A percentile compares a stretch with the other conserved stretches of the same genome.
These are phyloP conservation scores for Leptopilina boulardi DNA, from an alignment of 1,140 invertebrate species.

Conservation along the genomic window DNA sequence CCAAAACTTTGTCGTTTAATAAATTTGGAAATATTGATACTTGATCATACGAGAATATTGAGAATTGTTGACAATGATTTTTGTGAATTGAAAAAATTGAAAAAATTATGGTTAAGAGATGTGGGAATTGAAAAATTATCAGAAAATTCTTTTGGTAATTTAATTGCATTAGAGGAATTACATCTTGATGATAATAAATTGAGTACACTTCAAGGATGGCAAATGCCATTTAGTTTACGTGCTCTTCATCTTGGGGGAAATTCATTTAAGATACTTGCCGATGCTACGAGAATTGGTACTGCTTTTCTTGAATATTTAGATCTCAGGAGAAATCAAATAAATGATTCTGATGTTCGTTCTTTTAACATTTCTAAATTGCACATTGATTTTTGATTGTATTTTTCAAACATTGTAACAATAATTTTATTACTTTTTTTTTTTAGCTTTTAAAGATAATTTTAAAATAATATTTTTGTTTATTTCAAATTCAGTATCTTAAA, in stretches of 20 bases:
- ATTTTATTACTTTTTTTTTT: not conserved
- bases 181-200: slow-evolving; percentile 39
- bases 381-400: slow-evolving; percentile 3
- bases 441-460: too few relatives aligned
- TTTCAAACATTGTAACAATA: too few relatives aligned
- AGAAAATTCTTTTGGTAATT: slow-evolving; percentile 37
- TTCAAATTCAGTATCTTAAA: too few relatives aligned
- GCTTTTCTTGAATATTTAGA: slow-evolving; percentile 32
- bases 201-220: slow-evolving; percentile 24
- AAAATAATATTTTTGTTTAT: too few relatives aligned
- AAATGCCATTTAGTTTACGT: slow-evolving; percentile 26
- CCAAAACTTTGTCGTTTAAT: slow-evolving; percentile 35
- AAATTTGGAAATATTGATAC: slow-evolving; percentile 34
- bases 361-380: slow-evolving; percentile 35
- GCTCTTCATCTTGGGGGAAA: slow-evolving; percentile 34
- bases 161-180: slow-evolving; percentile 34
- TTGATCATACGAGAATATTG: slow-evolving; percentile 33
- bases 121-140: slow-evolving; percentile 16
- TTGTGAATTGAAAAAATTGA: not conserved
- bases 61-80: slow-evolving; percentile 10
- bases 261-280: slow-evolving; percentile 33
- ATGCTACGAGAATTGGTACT: slow-evolving; percentile 26
- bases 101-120: slow-evolving; percentile 11
- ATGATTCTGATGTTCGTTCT: slow-evolving; percentile 4
- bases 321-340: slow-evolving; percentile 41